Base-by-base conservation (phyloP, 2,797 vertebrate species). In the Phylloscopus collybita region DNA sequence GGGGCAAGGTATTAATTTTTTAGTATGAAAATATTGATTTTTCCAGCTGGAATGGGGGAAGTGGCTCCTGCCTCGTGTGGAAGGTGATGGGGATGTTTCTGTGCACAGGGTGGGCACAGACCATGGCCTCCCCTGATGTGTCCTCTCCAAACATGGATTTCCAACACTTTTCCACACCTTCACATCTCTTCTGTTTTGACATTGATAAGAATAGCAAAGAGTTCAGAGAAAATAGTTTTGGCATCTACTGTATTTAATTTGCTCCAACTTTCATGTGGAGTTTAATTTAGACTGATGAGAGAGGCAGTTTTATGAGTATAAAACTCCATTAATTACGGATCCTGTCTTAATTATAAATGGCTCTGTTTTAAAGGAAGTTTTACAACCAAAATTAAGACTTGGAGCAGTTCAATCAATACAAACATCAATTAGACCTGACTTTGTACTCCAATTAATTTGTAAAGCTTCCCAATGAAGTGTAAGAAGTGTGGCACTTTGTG, bases 221-320 rank as follows among this genome's bases (percentile, higher is more conserved):
- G 65, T 80, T 90, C 6, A 10, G 82, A 72, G 75, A 92, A 76
- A 88, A 60, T 79, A 65, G 62, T 74, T 97, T 71, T 94, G 89
- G 93, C 70, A 7, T 86, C 84, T 80, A 44, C 70, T 66, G 62
- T 66, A 67, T 91, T 95, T 94, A 91, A 96, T 95, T 92, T 94
- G 81, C 85, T 49, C 59, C 54, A 94, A 84, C 93, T 95, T 97
- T 96, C 93, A 93, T 84, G 91, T 80, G 59, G 89, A 93, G 92
- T 92, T 97, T 96, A 95, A 97, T 97, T 97, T 96, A 96, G 95
- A 97, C 90, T 93, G 89, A 97, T 96, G 95, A 96, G 90, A 50
- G 82, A 96, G 83, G 90, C 92, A 95, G 93, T 85, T 96, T 94
- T 96, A 95, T 92, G 89, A 94, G 86, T 70, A 66, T 88, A 96